Percentiles rank a stretch among this genome's conserved stretches.
These are phyloP conservation scores for Oncorhynchus nerka DNA, from an alignment of 2,113 vertebrate genomes.

Conservation along the genomic window DNA sequence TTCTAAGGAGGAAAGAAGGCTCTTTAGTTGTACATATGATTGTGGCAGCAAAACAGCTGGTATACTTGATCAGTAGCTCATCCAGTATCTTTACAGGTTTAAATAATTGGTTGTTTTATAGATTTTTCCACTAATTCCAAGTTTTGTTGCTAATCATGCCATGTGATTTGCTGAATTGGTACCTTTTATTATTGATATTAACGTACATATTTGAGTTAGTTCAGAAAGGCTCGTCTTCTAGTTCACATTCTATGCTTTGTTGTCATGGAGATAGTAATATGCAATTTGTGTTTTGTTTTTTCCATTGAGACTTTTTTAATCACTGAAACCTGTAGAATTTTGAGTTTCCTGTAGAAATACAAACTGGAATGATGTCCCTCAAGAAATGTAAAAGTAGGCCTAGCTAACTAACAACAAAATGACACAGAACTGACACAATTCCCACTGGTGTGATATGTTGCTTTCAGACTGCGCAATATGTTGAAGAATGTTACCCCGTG, in stretches of 20 bases:
- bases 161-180: conserved; percentile 40
- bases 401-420: background rate
- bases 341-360: background rate
- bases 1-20: conserved; percentile 34
- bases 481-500: background rate
- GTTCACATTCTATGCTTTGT: conserved; percentile 27
- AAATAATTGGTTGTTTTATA: conserved; percentile 45
- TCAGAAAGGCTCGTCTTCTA: conserved; percentile 27
- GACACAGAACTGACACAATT: no score
- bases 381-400: background rate
- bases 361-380: background rate
- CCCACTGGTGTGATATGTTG: no score
- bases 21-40: conserved; percentile 51
- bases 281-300: conserved; percentile 19
- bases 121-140: conserved; percentile 55
- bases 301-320: background rate
- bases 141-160: conserved; percentile 32
- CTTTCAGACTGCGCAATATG: background rate
- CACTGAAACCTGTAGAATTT: conserved; percentile 20
- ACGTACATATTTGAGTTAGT: conserved; percentile 12
- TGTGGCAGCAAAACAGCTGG: conserved; percentile 9
- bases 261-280: background rate
- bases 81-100: conserved; percentile 4
- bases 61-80: conserved; percentile 21
- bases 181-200: conserved; percentile 54